These are phyloP conservation scores for Clivina fossor DNA, from an alignment of 2,888 invertebrate genomes.

Conservation along the genomic window DNA sequence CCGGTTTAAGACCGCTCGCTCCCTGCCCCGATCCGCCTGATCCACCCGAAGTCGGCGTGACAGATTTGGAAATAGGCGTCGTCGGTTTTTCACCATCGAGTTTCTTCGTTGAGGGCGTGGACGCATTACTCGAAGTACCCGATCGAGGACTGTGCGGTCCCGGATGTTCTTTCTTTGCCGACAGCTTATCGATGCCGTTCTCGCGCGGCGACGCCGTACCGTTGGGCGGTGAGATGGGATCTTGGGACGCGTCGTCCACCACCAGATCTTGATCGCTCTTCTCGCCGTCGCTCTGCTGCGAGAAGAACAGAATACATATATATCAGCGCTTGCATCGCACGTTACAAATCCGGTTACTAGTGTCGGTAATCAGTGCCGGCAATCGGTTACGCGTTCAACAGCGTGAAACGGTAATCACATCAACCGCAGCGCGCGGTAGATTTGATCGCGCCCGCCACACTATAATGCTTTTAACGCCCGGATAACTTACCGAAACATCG, in stretches of 20 bases:
- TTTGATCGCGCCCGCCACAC: constrained; percentile 7
- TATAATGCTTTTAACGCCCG: constrained; percentile 10
- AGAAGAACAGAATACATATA: constrained; percentile 34
- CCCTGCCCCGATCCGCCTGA: constrained; percentile 55
- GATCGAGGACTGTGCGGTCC: constrained; percentile 76
- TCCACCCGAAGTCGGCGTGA: constrained; percentile 76
- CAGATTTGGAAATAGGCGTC: constrained; percentile 88
- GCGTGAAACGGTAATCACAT: constrained; percentile 23
- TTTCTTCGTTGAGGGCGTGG: constrained; percentile 85
- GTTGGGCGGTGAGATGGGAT: constrained; percentile 81
- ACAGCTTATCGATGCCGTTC: constrained; percentile 80
- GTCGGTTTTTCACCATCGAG: constrained; percentile 83
- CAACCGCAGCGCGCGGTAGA: constrained; percentile 21
- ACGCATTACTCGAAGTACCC: constrained; percentile 88
- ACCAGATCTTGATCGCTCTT: constrained; percentile 91
- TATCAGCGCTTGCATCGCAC: too few species aligned
- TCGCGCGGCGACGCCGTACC: constrained; percentile 89
- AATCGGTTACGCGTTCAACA: constrained; percentile 5
- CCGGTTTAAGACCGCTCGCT: constrained; percentile 59
- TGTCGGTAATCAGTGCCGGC: too few species aligned
- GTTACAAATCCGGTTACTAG: too few species aligned
- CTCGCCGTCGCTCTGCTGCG: constrained; percentile 77
- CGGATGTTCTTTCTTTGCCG: constrained; percentile 72
- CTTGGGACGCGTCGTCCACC: constrained; percentile 93
- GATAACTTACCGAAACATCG: background rate